These are phyloP conservation scores for Lasioglossum villosulum DNA, from an alignment of 2,888 invertebrate species.

Conservation along the genomic window DNA sequence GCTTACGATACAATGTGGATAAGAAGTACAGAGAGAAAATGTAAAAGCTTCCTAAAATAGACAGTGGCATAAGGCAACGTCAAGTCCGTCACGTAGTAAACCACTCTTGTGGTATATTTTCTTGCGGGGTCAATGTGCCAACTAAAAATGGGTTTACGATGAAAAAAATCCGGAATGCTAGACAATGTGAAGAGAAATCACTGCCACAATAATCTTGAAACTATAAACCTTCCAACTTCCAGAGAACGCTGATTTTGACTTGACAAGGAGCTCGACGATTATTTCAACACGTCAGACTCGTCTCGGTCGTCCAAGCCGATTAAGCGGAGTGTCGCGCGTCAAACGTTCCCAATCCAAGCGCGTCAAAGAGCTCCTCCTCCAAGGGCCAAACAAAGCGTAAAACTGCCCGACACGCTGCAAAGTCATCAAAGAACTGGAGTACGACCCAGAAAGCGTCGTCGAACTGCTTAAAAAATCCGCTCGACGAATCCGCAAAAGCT, in stretches of 20 bases:
- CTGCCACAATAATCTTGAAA: background rate
- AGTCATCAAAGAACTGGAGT: background rate
- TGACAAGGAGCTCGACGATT: background rate
- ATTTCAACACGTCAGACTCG: background rate
- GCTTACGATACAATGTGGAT: too few species aligned
- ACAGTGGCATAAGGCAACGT: too few species aligned
- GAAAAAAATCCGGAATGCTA: too few species aligned
- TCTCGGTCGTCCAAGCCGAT: background rate
- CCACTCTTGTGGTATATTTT: background rate
- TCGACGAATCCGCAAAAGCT: background rate
- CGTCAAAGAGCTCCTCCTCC: background rate
- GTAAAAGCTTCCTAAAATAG: too few species aligned
- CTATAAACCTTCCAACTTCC: background rate
- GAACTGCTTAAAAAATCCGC: conserved; percentile 4
- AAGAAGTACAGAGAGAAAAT: too few species aligned
- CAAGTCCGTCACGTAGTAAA: too few species aligned
- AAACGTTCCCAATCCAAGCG: background rate
- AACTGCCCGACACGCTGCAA: background rate
- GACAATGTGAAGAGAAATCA: too few species aligned
- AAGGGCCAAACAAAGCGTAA: background rate
- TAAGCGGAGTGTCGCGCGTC: conserved; percentile 1
- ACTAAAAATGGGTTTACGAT: too few species aligned
- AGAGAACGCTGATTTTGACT: too few species aligned
- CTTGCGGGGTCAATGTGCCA: too few species aligned
- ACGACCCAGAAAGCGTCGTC: background rate